These are phyloP conservation scores for Sarcophaga rosellei DNA, from an alignment of 2,888 invertebrate genomes.

Conservation along the genomic window DNA sequence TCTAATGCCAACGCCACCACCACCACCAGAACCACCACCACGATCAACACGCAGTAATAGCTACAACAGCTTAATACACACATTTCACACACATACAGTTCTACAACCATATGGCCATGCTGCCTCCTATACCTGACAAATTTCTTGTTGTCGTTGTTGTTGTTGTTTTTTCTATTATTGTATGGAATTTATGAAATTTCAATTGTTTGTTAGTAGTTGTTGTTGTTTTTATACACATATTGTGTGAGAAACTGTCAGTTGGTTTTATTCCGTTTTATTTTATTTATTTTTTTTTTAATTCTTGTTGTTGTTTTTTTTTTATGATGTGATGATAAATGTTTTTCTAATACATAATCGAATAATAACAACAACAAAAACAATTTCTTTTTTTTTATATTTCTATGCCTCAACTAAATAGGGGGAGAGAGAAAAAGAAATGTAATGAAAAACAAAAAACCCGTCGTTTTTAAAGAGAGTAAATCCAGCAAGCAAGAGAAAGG, in stretches of 20 bases:
- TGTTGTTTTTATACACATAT: background rate
- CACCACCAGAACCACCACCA: constrained; percentile 49
- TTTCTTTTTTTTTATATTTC: too few species aligned
- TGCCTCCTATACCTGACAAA: too few species aligned
- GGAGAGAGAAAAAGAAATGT: too few species aligned
- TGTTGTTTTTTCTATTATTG: background rate
- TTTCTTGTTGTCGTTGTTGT: too few species aligned
- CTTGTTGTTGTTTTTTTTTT: background rate
- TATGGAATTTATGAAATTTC: constrained; percentile 2
- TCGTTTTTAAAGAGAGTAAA: too few species aligned
- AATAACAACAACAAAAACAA: too few species aligned
- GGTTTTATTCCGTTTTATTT: constrained; percentile 34
- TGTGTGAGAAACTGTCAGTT: constrained; percentile 14
- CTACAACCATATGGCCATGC: too few species aligned
- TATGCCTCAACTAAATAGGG: too few species aligned
- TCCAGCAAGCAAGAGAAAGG: too few species aligned
- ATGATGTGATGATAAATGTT: constrained; percentile 12
- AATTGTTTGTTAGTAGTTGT: background rate
- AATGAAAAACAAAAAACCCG: too few species aligned
- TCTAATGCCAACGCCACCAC: constrained; percentile 39
- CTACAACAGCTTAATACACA: too few species aligned
- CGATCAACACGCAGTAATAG: background rate
- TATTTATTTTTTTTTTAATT: constrained; percentile 20
- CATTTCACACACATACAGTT: constrained; percentile 34
- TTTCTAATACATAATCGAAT: too few species aligned